Base-by-base conservation (phyloP, 2,888 invertebrate species). In the Himalopsyche tibetana region DNA sequence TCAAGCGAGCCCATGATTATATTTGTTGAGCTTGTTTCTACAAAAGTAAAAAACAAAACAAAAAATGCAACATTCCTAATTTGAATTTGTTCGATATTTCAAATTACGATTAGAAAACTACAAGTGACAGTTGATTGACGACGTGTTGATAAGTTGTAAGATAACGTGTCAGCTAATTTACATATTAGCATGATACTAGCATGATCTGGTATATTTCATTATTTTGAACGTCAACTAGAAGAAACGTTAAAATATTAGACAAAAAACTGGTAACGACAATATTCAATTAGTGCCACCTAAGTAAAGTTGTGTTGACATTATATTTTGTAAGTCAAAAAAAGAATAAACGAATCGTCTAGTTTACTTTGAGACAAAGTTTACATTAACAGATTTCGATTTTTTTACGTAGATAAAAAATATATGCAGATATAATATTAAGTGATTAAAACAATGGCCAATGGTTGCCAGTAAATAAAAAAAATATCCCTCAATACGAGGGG, bases 61-160 rank as follows among this genome's bases (percentile, higher is more conserved):
- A 74, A 15, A 36, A 51, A 51, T 51, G 15, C 36, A 36, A 15
- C 11, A 38, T 38, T 74, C 74, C 38, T 36, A 74, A 74, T 74
- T 74, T 74, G 36, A 74, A 74, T 38, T 36, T 74, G 36, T 36
- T 36, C 36, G 36, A 74, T 36, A 51, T 51, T 51, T 15, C 51
- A 51, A 51, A 51, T 9, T 36, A 38, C 15, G 74, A 36, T 36
- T 74, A 38, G 12, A 74, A 74, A 74, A 28, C 74, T 38, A 74
- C 36, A 74, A 28, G 74, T 74, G 38, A 74, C 74, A 74, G 74
- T 15, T 74, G 36, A 74, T 74, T 74, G 74, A 36, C 36, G 36
- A 74, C 51, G 12, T 51, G 38, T 74, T 74, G 36, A 74, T 74
- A 19, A 19, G 74, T 74, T 36, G 74, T 74, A 36, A 74, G 74